Percentiles rank a stretch among this genome's conserved stretches.
Conservation (phyloP, 2,113 vertebrate genomes). For the Peromyscus maniculatus region DNA sequence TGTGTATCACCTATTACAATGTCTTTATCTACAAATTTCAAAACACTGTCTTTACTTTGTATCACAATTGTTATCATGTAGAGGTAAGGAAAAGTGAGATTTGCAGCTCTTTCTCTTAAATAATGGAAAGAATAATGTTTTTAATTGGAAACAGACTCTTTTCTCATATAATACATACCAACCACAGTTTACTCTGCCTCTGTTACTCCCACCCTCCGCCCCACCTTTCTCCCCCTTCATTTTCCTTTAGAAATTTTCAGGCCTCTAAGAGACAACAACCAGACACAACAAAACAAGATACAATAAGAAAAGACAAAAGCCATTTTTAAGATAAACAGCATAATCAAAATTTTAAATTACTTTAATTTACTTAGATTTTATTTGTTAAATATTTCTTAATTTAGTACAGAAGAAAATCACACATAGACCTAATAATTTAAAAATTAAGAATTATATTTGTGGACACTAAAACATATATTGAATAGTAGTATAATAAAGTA, state of each 20-base stretch:
- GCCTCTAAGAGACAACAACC: not conserved
- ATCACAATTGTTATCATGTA: not conserved
- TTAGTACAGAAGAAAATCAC: not conserved
- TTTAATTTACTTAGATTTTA: not conserved
- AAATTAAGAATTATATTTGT: not conserved
- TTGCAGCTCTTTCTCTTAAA: not conserved
- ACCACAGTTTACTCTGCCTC: not conserved
- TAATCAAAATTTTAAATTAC: not conserved
- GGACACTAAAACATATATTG: not conserved
- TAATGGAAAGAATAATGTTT: not conserved
- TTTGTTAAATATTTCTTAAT: not conserved
- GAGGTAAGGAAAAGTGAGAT: not conserved
- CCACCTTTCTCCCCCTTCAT: not conserved
- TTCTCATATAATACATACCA: not conserved
- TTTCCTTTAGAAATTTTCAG: not conserved
- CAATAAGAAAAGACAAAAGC: not conserved
- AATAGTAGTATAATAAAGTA: not conserved
- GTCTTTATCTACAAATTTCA: not conserved
- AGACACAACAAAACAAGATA: not conserved
- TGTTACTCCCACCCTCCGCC: not conserved
- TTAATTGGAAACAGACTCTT: not conserved
- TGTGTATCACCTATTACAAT: not conserved
- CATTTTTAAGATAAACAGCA: not conserved
- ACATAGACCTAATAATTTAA: not conserved
- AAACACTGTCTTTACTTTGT: not conserved